Base-by-base conservation (phyloP, 2,888 invertebrate genomes). In the Dryobotodes eremita region DNA sequence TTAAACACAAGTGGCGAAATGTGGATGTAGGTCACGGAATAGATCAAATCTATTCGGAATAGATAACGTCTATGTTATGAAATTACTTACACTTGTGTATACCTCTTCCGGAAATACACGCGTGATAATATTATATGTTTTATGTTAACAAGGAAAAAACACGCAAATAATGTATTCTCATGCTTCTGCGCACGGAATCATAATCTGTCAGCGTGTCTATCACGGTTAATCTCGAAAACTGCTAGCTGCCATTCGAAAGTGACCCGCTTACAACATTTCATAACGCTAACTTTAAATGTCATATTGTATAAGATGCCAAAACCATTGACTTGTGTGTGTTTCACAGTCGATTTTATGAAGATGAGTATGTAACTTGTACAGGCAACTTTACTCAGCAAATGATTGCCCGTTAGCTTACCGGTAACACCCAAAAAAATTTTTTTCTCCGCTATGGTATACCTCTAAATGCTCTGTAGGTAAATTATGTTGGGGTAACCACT, bases 241-340 rank as follows among this genome's bases (percentile, higher is more conserved):
- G 68, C 86, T 71, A 8, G 61, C 55, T 53, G 61, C 13, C 66
- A 83, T 86, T 84, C 71, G 84, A 84, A 84, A 84, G 84, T 82
- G 86, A 69, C 86, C 86, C 31, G 61, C 65, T 78, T 84, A 72
- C 48, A 46, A 1, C 2, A 65, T 86, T 87, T 84, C 87, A 84
- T 84, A 81, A 87, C 61, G 50, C 42, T n/a, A 5, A 48, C 11
- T 48, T 79, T 70, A 83, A 77, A 79, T 80, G 80, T 75, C 77
- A 84, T 71, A 84, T 84, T 84, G 84, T 87, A 87, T 75, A 85
- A 87, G 73, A 80, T 70, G 73, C 20, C 74, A 64, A 64, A 65
- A 68, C 50, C 23, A 15, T 76, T 62, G n/a, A 69, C 1, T 15
- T 55, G 46, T 3, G 42, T 36, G 15, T 57, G 20, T 48, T n/a